Conservation (phyloP, 2,113 vertebrate genomes). For the Nipponia nippon region DNA sequence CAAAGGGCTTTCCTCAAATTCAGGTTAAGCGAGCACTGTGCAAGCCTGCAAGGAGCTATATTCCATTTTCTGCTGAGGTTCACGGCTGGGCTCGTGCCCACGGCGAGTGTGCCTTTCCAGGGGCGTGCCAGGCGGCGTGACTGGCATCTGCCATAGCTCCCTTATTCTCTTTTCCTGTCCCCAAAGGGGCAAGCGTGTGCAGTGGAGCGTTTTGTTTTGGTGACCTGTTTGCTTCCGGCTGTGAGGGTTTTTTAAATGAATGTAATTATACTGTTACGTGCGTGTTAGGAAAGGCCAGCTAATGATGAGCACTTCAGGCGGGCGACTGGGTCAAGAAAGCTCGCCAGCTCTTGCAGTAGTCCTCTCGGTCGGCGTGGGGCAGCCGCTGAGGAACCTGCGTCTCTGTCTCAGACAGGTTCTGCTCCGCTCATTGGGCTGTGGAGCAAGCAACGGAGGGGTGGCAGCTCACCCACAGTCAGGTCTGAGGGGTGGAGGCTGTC, state of each 20-base stretch:
- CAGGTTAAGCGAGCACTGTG: not conserved
- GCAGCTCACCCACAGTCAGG: not conserved
- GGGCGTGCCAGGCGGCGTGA: fast-evolving
- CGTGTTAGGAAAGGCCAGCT: not conserved
- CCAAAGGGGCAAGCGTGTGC: not conserved
- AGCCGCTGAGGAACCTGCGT: not conserved
- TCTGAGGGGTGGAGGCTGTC: not conserved
- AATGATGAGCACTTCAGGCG: not conserved
- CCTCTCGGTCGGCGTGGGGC: not conserved
- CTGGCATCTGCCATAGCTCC: not conserved
- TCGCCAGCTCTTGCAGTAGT: not conserved
- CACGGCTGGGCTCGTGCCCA: not conserved
- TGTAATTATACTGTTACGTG: fast-evolving
- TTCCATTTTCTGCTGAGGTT: not conserved
- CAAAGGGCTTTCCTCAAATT: not conserved
- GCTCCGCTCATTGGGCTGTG: fast-evolving
- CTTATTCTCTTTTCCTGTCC: not conserved
- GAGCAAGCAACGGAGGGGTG: not conserved
- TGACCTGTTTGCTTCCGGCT: not conserved
- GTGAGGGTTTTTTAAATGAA: not conserved
- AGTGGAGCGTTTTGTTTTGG: not conserved
- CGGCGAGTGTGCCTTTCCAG: not conserved
- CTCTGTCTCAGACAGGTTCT: not conserved
- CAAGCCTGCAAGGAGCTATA: not conserved
- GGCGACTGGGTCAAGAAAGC: not conserved